A percentile compares a stretch with the other conserved stretches of the same genome.
phyloP scores from a whole-genome alignment of 1,140 invertebrate genomes.

The Uloborus diversus region DNA sequence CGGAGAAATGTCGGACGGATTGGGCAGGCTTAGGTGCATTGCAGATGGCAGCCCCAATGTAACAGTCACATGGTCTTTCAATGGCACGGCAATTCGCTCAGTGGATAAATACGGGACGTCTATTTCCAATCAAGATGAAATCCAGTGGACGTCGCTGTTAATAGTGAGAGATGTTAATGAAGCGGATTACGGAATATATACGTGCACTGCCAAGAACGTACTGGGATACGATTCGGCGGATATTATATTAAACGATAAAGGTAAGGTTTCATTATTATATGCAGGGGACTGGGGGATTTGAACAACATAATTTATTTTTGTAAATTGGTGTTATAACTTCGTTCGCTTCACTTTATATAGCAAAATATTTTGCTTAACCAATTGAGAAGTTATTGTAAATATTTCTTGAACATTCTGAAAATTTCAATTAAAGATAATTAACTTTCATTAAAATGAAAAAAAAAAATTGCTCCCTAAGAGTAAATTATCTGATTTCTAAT shows the following conservation, averaged over 20 bases:
- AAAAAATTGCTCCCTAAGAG: too few relatives aligned
- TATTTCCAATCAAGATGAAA: background rate
- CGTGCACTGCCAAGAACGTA: slow-evolving; percentile 33
- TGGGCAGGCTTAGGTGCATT: slow-evolving; percentile 17
- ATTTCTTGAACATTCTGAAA: too few relatives aligned
- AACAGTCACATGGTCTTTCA: slow-evolving; percentile 34
- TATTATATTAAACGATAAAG: slow-evolving; percentile 30
- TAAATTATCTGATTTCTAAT: too few relatives aligned
- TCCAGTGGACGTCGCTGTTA: slow-evolving; percentile 30
- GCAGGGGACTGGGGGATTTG: too few relatives aligned
- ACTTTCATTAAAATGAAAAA: too few relatives aligned
- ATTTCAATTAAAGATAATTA: too few relatives aligned
- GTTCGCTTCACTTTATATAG: too few relatives aligned
- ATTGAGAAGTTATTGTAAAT: too few relatives aligned
- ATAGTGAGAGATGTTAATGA: slow-evolving; percentile 7
- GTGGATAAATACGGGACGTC: slow-evolving; percentile 22
- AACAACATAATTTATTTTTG: too few relatives aligned
- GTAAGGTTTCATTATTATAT: too few relatives aligned
- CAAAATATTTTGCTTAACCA: too few relatives aligned
- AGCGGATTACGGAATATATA: slow-evolving; percentile 36
- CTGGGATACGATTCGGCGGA: slow-evolving; percentile 37
- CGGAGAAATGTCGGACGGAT: background rate
- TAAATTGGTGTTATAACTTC: too few relatives aligned
- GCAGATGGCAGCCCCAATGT: slow-evolving; percentile 36
- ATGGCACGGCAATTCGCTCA: slow-evolving; percentile 7